A percentile compares a stretch with the other conserved stretches of the same genome.
Evolutionary conservation across 2,888 invertebrate species (phyloP).

Genomic region (Caenorhabditis doughertyi): DNA sequence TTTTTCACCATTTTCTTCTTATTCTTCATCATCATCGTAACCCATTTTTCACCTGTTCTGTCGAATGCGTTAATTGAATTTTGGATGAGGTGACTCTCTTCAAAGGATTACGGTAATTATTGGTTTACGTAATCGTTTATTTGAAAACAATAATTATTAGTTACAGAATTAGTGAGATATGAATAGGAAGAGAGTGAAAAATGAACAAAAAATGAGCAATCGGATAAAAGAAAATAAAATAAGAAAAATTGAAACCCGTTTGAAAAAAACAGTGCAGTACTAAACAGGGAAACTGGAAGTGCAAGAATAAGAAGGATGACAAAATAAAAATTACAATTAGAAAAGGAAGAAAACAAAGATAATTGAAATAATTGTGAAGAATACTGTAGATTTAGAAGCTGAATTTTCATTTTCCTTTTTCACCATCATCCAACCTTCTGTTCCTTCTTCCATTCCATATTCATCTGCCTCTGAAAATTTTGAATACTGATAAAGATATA

Average conservation of each 20-base stretch:
- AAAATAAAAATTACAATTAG: neutral
- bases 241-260: conserved; percentile 11
- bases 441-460: conserved; percentile 61
- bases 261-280: conserved; percentile 10
- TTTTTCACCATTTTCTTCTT: conserved; percentile 30
- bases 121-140: conserved; percentile 44
- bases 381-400: neutral
- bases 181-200: conserved; percentile 27
- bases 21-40: neutral
- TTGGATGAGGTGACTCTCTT: conserved; percentile 40
- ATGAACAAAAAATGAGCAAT: neutral
- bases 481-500: neutral
- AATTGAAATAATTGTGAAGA: neutral
- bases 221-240: neutral
- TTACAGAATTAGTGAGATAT: conserved; percentile 31
- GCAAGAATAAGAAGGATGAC: neutral
- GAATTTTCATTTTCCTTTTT: conserved; percentile 42
- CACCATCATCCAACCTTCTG: conserved; percentile 66
- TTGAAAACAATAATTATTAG: conserved; percentile 36
- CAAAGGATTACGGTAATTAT: conserved; percentile 60
- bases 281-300: conserved; percentile 36
- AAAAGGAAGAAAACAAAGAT: conserved; percentile 1
- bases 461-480: conserved; percentile 54
- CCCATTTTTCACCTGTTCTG: conserved; percentile 57
- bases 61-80: conserved; percentile 52